Evolutionary conservation across 2,113 vertebrate genomes (phyloP).

Genomic region (Microtus montanus): DNA sequence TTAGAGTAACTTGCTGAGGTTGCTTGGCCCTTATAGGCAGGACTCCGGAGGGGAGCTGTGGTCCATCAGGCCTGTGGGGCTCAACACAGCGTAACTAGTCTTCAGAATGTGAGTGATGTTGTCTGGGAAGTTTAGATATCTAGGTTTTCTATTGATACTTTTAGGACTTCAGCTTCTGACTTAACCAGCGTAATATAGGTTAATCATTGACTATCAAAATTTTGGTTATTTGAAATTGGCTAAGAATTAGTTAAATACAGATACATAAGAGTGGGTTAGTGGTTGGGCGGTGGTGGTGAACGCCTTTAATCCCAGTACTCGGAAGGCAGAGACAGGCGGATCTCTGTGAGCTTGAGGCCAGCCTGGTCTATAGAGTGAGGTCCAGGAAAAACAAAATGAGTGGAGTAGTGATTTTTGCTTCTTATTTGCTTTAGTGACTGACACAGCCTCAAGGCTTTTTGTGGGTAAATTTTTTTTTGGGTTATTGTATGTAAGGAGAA

Average conservation of each 20-base stretch:
- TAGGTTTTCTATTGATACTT: neutral
- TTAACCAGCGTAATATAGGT: neutral
- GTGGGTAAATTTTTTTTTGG: neutral
- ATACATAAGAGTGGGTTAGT: neutral
- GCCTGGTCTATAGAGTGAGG: too few species aligned
- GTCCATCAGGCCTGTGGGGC: neutral
- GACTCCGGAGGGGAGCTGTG: neutral
- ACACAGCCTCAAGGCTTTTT: neutral
- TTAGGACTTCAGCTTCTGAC: neutral
- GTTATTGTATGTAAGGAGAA: neutral
- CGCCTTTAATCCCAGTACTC: too few species aligned
- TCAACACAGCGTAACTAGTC: neutral
- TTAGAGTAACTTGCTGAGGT: neutral
- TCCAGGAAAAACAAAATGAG: too few species aligned
- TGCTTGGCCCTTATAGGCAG: neutral
- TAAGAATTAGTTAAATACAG: constrained; percentile 20
- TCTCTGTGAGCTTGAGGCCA: too few species aligned
- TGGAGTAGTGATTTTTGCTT: neutral
- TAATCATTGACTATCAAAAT: neutral
- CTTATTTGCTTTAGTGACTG: neutral
- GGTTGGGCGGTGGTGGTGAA: too few species aligned
- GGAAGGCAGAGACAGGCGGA: too few species aligned
- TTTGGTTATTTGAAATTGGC: neutral
- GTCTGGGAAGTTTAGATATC: neutral
- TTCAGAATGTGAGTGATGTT: neutral